These are phyloP conservation scores for Planiliza haematocheilus DNA, from an alignment of 2,113 vertebrate species.

Conservation along the genomic window DNA sequence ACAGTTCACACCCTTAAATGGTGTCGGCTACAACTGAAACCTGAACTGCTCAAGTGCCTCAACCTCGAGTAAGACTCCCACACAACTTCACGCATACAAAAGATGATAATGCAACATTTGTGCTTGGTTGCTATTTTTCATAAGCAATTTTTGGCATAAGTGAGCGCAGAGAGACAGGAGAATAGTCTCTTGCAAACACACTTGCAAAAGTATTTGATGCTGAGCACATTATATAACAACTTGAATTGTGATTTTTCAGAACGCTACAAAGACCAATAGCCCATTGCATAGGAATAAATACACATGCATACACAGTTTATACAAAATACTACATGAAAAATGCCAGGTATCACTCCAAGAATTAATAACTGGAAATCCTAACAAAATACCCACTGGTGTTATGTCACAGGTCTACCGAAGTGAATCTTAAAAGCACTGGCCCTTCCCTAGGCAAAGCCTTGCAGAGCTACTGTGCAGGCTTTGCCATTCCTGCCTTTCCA, in stretches of 20 bases:
- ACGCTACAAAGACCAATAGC: background rate
- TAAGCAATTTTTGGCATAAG: background rate
- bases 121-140: background rate
- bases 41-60: slow-evolving; percentile 8
- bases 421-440: background rate
- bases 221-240: background rate
- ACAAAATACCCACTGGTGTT: background rate
- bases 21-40: slow-evolving; percentile 12
- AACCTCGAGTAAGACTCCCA: background rate
- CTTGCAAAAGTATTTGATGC: no score
- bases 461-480: background rate
- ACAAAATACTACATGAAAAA: background rate
- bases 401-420: background rate
- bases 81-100: background rate
- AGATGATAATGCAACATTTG: background rate
- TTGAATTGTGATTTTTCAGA: no score
- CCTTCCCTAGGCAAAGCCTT: background rate
- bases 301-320: background rate
- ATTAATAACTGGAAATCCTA: slow-evolving; percentile 1
- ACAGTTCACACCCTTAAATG: slow-evolving; percentile 5
- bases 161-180: background rate
- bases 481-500: slow-evolving; percentile 6
- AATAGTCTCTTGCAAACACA: background rate
- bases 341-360: background rate
- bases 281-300: background rate